Percentiles rank a stretch among this genome's conserved stretches.
phyloP scores from a whole-genome alignment of 2,888 invertebrate genomes.

The Agonopterix arenella region DNA sequence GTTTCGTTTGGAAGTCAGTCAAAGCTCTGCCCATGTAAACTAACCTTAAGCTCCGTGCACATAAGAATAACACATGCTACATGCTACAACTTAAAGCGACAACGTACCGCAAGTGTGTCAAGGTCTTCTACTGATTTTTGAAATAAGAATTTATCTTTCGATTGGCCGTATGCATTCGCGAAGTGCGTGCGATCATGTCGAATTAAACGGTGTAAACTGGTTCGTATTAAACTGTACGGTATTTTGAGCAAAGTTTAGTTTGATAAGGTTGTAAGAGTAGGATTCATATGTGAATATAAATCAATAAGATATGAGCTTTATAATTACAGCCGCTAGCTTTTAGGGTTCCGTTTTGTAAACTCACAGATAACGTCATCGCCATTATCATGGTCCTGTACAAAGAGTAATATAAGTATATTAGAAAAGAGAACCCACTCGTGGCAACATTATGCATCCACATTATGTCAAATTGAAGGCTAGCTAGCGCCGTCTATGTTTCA shows the following conservation, averaged over 20 bases:
- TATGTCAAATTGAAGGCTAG: no score
- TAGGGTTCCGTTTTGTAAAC: conserved; percentile 2
- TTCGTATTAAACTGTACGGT: not conserved
- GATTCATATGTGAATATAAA: conserved; percentile 9
- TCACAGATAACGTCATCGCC: not conserved
- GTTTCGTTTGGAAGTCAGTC: no score
- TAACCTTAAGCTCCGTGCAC: conserved; percentile 12
- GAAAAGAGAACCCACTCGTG: no score
- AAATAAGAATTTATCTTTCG: conserved; percentile 34
- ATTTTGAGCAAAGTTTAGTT: conserved; percentile 2
- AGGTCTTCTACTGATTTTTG: conserved; percentile 65
- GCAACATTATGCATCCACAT: no score
- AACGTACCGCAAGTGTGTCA: conserved; percentile 58
- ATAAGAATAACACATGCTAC: conserved; percentile 11
- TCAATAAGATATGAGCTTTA: conserved; percentile 8
- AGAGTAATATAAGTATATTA: no score
- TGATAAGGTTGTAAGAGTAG: conserved; percentile 16
- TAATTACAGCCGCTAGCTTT: conserved; percentile 10
- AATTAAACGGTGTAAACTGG: not conserved
- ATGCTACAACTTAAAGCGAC: conserved; percentile 30
- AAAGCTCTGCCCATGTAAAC: no score
- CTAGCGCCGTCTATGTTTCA: no score
- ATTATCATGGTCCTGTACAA: no score
- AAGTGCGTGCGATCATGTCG: conserved; percentile 21
- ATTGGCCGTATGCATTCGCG: conserved; percentile 18